Percentiles rank a stretch among this genome's conserved stretches.
Evolutionary conservation across 2,888 invertebrate genomes (phyloP).

Genomic region (Drosophila atripex): DNA sequence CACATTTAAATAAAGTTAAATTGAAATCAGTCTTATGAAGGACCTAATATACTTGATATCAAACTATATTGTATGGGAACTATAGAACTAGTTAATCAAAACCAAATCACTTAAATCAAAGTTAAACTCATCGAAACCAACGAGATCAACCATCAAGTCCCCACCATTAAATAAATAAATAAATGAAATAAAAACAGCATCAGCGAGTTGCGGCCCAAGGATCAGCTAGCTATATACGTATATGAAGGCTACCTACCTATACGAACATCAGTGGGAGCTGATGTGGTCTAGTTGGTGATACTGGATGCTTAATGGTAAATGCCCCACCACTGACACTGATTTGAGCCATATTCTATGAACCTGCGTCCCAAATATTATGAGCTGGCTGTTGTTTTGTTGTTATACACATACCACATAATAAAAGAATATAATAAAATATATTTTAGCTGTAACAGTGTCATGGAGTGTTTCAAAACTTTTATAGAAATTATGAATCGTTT

Average conservation of each 20-base stretch:
- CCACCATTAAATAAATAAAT: conserved; percentile 16
- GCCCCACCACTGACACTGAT: conserved; percentile 48
- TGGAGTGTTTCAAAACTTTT: conserved; percentile 57
- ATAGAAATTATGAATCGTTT: conserved; percentile 2
- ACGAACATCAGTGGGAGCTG: conserved; percentile 25
- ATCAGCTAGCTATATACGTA: conserved; percentile 16
- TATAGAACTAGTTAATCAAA: conserved; percentile 32
- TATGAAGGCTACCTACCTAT: background rate
- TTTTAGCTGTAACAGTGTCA: conserved; percentile 27
- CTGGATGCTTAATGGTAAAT: conserved; percentile 64
- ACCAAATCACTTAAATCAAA: conserved; percentile 33
- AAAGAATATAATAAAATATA: conserved; percentile 40
- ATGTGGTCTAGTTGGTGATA: conserved; percentile 45
- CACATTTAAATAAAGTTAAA: background rate
- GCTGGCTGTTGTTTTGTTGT: conserved; percentile 61
- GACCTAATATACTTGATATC: conserved; percentile 8
- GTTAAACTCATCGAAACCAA: conserved; percentile 33
- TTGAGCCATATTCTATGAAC: conserved; percentile 46
- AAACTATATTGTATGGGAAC: conserved; percentile 23
- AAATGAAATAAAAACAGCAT: conserved; percentile 23
- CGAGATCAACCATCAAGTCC: conserved; percentile 32
- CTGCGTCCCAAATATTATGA: conserved; percentile 55
- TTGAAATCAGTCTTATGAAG: background rate
- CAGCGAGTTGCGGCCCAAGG: conserved; percentile 23
- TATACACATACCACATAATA: conserved; percentile 32